Conservation (phyloP, 2,797 vertebrate species). For the Lacerta bilineata region DNA sequence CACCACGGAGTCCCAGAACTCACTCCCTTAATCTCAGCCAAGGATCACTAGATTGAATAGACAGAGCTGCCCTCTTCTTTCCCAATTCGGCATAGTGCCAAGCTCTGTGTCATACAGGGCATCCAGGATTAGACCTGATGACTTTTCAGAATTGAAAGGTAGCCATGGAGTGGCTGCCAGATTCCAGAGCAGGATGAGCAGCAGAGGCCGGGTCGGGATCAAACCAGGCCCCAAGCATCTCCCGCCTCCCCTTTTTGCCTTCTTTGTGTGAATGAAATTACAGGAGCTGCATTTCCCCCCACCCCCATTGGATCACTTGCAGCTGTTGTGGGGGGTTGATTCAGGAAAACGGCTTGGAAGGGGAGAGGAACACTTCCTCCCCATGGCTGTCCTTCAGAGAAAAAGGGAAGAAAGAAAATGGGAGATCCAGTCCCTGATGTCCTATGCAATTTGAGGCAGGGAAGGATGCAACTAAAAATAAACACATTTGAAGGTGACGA, state of each 20-base stretch:
- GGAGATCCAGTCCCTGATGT: background rate
- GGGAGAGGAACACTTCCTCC: background rate
- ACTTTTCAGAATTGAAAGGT: background rate
- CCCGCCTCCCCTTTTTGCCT: background rate
- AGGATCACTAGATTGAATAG: background rate
- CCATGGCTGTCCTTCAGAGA: background rate
- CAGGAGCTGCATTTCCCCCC: background rate
- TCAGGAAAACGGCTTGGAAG: background rate
- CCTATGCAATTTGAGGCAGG: background rate
- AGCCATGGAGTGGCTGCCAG: background rate
- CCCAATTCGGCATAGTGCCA: background rate
- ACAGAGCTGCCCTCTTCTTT: background rate
- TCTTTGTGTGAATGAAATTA: background rate
- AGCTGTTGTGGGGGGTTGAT: background rate
- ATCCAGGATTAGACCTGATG: background rate
- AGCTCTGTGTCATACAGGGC: background rate
- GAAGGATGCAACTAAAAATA: background rate
- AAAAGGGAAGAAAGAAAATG: background rate
- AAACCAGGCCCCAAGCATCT: background rate
- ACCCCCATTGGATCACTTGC: too few species aligned
- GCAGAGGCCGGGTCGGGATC: too few species aligned
- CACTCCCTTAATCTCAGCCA: background rate
- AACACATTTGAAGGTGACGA: conserved; percentile 5
- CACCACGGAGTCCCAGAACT: too few species aligned
- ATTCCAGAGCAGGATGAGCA: background rate